Evolutionary conservation across 2,797 vertebrate genomes (phyloP).

Genomic region (Channa striata): DNA sequence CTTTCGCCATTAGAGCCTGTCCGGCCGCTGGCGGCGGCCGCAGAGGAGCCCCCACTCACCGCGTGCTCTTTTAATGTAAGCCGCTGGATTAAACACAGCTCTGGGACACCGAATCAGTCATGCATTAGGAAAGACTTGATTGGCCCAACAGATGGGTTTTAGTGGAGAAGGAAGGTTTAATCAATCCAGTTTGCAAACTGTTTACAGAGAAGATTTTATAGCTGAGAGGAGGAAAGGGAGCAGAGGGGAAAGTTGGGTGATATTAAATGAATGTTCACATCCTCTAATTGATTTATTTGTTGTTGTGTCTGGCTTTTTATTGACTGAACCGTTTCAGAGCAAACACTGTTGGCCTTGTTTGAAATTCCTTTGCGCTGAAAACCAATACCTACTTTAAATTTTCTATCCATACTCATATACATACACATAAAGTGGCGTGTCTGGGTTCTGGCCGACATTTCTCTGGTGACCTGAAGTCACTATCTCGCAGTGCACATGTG

Average conservation of each 20-base stretch:
- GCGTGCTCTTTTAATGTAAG: conserved; percentile 57
- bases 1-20: conserved; percentile 38
- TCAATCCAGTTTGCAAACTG: conserved; percentile 59
- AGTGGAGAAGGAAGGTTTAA: conserved; percentile 59
- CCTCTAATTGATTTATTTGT: conserved; percentile 69
- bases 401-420: conserved; percentile 9
- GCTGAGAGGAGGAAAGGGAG: conserved; percentile 21
- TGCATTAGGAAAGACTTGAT: conserved; percentile 54
- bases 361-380: conserved; percentile 37
- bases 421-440: conserved; percentile 6
- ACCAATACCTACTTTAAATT: conserved; percentile 19
- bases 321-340: conserved; percentile 46
- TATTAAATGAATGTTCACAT: conserved; percentile 67
- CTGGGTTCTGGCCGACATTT: conserved; percentile 4
- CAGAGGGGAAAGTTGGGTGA: conserved; percentile 25
- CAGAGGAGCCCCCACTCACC: conserved; percentile 38
- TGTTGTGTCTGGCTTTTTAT: conserved; percentile 59
- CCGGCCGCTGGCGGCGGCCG: conserved; percentile 13
- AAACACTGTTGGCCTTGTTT: conserved; percentile 47
- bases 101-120: conserved; percentile 50
- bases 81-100: conserved; percentile 66
- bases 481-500: conserved; percentile 35
- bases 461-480: conserved; percentile 44
- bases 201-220: conserved; percentile 42
- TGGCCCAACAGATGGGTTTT: conserved; percentile 63